Percentiles rank a stretch among this genome's conserved stretches.
phyloP scores from a whole-genome alignment of 2,797 vertebrate species.

The Gymnothorax javanicus region DNA sequence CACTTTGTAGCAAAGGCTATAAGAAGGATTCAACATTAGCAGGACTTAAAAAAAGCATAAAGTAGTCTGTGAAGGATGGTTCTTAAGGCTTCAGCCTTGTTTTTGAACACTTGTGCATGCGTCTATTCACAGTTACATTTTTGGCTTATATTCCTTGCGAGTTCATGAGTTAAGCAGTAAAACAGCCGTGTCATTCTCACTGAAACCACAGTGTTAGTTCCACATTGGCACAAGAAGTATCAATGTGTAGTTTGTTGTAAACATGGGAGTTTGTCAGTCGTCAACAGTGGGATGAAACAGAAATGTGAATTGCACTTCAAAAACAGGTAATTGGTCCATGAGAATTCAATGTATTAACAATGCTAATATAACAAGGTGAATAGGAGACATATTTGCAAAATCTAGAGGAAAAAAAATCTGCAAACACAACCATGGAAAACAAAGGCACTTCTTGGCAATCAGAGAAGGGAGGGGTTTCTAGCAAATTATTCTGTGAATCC shows the following conservation, averaged over 20 bases:
- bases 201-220: conserved; percentile 12
- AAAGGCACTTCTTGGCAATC: conserved; percentile 52
- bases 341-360: conserved; percentile 47
- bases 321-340: conserved; percentile 11
- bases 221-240: not conserved
- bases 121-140: conserved; percentile 56
- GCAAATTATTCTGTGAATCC: not conserved
- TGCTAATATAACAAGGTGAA: conserved; percentile 18
- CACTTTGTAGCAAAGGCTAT: conserved; percentile 37
- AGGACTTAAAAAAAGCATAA: conserved; percentile 33
- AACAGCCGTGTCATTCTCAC: not conserved
- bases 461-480: not conserved
- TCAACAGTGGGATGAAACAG: conserved; percentile 43
- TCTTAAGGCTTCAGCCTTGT: not conserved
- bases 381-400: conserved; percentile 51
- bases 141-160: conserved; percentile 58
- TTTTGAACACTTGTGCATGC: conserved; percentile 29
- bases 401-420: conserved; percentile 26
- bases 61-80: conserved; percentile 10
- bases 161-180: conserved; percentile 50
- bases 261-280: conserved; percentile 38
- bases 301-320: conserved; percentile 28
- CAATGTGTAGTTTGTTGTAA: conserved; percentile 23
- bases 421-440: conserved; percentile 30
- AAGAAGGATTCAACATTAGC: conserved; percentile 34